These are phyloP conservation scores for Brachionus rotundiformis DNA, from an alignment of 1,140 invertebrate species.

Conservation along the genomic window DNA sequence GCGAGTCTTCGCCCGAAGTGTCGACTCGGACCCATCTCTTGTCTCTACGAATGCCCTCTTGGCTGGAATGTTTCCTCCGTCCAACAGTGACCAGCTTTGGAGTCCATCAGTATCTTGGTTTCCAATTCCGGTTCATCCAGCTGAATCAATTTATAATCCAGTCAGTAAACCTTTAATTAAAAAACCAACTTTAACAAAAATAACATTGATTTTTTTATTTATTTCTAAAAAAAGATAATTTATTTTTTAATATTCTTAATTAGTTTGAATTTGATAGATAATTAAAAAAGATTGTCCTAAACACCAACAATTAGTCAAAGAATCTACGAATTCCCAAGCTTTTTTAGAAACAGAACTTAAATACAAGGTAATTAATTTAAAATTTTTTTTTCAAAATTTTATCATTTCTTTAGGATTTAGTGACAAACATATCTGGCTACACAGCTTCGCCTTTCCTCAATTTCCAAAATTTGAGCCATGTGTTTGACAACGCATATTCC, in stretches of 20 bases:
- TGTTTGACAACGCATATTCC: conserved; percentile 16
- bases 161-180: too few species aligned
- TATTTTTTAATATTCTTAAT: too few species aligned
- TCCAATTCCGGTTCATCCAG: conserved; percentile 44
- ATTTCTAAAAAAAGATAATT: neutral
- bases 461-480: neutral
- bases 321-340: neutral
- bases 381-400: neutral
- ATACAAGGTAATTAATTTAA: neutral
- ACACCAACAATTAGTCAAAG: neutral
- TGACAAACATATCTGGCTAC: conserved; percentile 18
- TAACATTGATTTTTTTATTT: neutral
- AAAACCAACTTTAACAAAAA: too few species aligned
- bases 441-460: neutral
- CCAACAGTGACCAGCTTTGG: conserved; percentile 45
- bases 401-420: neutral
- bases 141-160: neutral
- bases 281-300: neutral
- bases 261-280: neutral
- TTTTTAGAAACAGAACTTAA: neutral
- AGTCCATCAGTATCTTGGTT: conserved; percentile 38
- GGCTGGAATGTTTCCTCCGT: conserved; percentile 43
- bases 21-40: conserved; percentile 24
- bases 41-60: neutral
- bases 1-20: neutral